Base-by-base conservation (phyloP, 2,797 vertebrate species). In the Epinephelus coioides region DNA sequence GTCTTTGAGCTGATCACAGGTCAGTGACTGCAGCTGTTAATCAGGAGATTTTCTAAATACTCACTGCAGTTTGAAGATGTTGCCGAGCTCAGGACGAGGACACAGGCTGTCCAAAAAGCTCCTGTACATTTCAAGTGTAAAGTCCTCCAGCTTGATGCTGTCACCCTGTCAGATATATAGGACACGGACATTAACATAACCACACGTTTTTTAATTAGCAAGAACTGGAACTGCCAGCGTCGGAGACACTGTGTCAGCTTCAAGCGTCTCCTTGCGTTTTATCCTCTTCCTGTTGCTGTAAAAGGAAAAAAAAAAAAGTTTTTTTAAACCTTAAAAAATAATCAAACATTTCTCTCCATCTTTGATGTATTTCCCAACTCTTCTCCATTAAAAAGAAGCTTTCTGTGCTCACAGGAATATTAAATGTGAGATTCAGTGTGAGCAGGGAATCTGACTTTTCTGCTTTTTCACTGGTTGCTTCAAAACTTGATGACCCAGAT, bases 61-160 rank as follows among this genome's bases (percentile, higher is more conserved):
- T 97, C 94, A 99, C 98, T 97, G 96, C 86, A 97, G 96, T 0
- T 96, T 95, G 82, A 99, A 99, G 92, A 99, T 97, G 93, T 94
- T 95, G 92, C 95, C 92, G 2, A 99, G 97, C 94, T 99, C 98
- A 34, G 97, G 96, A 30, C 98, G 96, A 87, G 98, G 97, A 89
- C 98, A 99, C 79, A 99, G 91, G 75, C 96, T 95, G 88, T 96
- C 97, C 92, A 99, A 86, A 90, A 99, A 99, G 75, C 92, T 96
- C 90, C 94, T 95, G 95, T 99, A 99, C 27, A 96, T 92, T 2
- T 99, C 98, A 15, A 95, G 94, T 0, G 97, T 97, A 81, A 99
- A 97, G 92, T 99, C 98, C 0, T 99, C 98, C 95, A 97, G 95
- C 90, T 96, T 97, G 91, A 99, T 96, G 2, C 97, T 96, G 91